These are phyloP conservation scores for Agapornis roseicollis DNA, from an alignment of 2,113 vertebrate genomes.

Conservation along the genomic window DNA sequence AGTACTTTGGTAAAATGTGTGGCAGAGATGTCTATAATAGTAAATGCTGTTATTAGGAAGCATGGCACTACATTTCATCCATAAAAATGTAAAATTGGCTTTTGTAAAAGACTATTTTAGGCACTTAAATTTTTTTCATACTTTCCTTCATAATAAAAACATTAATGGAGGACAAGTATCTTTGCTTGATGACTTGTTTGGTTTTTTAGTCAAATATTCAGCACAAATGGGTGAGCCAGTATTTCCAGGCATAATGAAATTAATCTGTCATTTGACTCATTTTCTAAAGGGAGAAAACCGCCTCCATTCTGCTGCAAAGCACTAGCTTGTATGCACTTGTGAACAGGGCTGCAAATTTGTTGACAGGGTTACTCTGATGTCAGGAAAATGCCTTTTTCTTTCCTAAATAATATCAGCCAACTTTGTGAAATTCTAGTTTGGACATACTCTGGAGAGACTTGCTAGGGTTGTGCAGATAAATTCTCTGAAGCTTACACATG, in stretches of 20 bases:
- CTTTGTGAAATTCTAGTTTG: not conserved
- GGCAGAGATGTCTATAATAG: not conserved
- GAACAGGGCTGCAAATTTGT: not conserved
- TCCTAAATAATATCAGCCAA: not conserved
- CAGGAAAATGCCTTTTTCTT: not conserved
- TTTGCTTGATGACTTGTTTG: not conserved
- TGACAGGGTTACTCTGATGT: not conserved
- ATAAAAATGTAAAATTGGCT: not conserved
- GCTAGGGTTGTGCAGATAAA: not conserved
- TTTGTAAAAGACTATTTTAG: not conserved
- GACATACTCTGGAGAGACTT: not conserved
- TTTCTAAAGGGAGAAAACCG: not conserved
- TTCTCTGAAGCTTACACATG: not conserved
- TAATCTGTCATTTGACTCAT: not conserved
- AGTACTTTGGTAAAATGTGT: not conserved
- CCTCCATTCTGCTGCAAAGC: not conserved
- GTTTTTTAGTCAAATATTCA: slow-evolving; percentile 24
- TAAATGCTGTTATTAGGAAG: not conserved
- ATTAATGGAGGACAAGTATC: not conserved
- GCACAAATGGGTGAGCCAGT: not conserved
- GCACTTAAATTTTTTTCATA: not conserved
- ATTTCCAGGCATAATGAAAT: slow-evolving; percentile 9
- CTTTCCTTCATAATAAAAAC: not conserved
- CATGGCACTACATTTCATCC: not conserved
- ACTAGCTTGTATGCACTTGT: not conserved